Evolutionary conservation across 2,797 vertebrate genomes (phyloP).

Genomic region (Hydrocynus forskahlii): DNA sequence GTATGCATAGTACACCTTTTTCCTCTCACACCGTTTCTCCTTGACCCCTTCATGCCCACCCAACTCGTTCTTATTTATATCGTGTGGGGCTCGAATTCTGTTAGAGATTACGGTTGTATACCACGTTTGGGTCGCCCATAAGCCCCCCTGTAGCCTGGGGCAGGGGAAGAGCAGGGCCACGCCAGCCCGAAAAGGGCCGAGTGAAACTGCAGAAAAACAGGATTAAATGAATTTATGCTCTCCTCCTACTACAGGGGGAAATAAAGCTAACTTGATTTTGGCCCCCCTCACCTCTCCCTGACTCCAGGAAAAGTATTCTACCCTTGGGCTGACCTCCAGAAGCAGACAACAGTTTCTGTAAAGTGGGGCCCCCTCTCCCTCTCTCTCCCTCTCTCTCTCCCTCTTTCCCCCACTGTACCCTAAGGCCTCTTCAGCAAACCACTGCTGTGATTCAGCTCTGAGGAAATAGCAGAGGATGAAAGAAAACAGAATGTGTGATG

Average conservation of each 20-base stretch:
- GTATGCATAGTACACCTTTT: constrained; percentile 46
- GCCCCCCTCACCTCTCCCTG: constrained; percentile 82
- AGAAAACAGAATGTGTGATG: constrained; percentile 59
- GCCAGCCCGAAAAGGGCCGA: constrained; percentile 45
- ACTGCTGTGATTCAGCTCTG: constrained; percentile 67
- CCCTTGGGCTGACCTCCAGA: constrained; percentile 82
- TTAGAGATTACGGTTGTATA: constrained; percentile 77
- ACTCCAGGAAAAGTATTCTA: constrained; percentile 83
- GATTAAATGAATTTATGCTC: constrained; percentile 85
- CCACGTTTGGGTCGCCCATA: constrained; percentile 61
- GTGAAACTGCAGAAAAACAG: constrained; percentile 76
- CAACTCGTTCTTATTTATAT: constrained; percentile 66
- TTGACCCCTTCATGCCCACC: constrained; percentile 67
- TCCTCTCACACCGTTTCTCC: constrained; percentile 48
- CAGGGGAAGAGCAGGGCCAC: constrained; percentile 29
- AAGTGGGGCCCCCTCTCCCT: constrained; percentile 66
- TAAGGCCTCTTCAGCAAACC: constrained; percentile 18
- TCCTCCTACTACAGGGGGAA: constrained; percentile 64
- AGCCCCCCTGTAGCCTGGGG: constrained; percentile 68
- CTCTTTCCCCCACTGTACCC: constrained; percentile 41
- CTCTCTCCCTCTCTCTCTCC: constrained; percentile 48
- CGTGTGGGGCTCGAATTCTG: constrained; percentile 66
- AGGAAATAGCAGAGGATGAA: constrained; percentile 67
- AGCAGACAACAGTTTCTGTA: constrained; percentile 78
- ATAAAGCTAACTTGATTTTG: constrained; percentile 84